A percentile compares a stretch with the other conserved stretches of the same genome.
Conservation (phyloP, 2,113 vertebrate genomes). For the Montifringilla adamsi region DNA sequence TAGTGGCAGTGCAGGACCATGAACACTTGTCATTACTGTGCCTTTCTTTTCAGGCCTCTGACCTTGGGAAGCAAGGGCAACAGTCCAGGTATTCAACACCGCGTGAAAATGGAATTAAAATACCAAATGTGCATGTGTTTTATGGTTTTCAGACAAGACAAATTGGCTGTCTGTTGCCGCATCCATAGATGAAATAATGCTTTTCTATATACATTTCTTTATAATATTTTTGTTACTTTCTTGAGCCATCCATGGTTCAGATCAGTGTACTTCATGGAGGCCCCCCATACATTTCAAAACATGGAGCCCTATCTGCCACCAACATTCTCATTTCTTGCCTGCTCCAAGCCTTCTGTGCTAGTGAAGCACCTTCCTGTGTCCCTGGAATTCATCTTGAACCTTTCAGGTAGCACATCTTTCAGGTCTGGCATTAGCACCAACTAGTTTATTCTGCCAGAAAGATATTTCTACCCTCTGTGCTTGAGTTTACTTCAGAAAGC, state of each 20-base stretch:
- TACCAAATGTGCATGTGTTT: neutral
- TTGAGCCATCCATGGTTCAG: neutral
- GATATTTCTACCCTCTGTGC: neutral
- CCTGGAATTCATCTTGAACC: neutral
- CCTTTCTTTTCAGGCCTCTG: neutral
- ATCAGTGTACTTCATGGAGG: neutral
- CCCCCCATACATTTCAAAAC: neutral
- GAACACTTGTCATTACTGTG: fast-evolving
- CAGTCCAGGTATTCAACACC: neutral
- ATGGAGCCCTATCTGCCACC: neutral
- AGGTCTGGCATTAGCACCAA: neutral
- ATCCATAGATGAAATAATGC: neutral
- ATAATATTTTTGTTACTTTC: neutral
- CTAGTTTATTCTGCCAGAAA: neutral
- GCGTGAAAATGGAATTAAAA: neutral
- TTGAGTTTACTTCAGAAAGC: neutral
- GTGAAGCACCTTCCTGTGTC: neutral
- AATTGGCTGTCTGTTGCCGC: neutral
- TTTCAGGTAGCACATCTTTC: neutral
- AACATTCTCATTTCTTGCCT: neutral
- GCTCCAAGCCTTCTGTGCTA: neutral
- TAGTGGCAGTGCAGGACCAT: neutral
- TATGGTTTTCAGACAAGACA: neutral
- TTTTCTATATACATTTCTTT: neutral
- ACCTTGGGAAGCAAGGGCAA: neutral